These are phyloP conservation scores for Larimichthys crocea DNA, from an alignment of 2,113 vertebrate genomes.

Conservation along the genomic window DNA sequence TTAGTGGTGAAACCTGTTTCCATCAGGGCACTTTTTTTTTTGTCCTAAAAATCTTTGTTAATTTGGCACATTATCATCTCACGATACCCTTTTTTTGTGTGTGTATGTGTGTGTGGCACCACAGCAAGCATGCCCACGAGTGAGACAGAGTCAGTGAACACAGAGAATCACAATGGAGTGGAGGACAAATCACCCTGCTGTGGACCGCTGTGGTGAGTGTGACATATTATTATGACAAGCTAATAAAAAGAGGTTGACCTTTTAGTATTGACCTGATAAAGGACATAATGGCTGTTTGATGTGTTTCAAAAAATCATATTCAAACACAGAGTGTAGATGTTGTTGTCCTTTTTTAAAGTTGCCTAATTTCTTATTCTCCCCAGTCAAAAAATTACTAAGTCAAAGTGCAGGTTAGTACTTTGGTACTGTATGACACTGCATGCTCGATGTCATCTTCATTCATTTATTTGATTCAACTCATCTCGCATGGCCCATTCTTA, in stretches of 20 bases:
- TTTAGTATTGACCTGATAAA: not conserved
- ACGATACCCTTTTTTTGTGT: not conserved
- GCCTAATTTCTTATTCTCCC: constrained; percentile 73
- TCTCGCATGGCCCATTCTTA: constrained; percentile 55
- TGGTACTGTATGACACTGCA: constrained; percentile 28
- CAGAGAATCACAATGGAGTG: constrained; percentile 90
- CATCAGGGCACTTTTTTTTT: not conserved
- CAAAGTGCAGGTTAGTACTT: constrained; percentile 96
- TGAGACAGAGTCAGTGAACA: constrained; percentile 95
- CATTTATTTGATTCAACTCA: constrained; percentile 14
- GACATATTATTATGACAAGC: not conserved
- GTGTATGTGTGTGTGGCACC: constrained; percentile 49
- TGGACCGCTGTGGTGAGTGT: constrained; percentile 91
- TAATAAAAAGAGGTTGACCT: not conserved
- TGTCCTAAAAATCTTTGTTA: not conserved
- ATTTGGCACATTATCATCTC: not conserved
- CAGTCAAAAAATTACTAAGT: constrained; percentile 98
- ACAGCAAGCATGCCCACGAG: constrained; percentile 95
- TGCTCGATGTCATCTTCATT: constrained; percentile 23
- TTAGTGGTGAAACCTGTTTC: not conserved
- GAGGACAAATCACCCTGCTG: constrained; percentile 89
- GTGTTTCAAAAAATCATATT: not conserved
- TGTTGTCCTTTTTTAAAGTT: constrained; percentile 36
- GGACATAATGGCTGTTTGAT: not conserved
- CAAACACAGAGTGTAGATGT: not conserved